A percentile compares a stretch with the other conserved stretches of the same genome.
Evolutionary conservation across 2,113 vertebrate species (phyloP).

Genomic region (Hypocryptadius cinnamomeus): DNA sequence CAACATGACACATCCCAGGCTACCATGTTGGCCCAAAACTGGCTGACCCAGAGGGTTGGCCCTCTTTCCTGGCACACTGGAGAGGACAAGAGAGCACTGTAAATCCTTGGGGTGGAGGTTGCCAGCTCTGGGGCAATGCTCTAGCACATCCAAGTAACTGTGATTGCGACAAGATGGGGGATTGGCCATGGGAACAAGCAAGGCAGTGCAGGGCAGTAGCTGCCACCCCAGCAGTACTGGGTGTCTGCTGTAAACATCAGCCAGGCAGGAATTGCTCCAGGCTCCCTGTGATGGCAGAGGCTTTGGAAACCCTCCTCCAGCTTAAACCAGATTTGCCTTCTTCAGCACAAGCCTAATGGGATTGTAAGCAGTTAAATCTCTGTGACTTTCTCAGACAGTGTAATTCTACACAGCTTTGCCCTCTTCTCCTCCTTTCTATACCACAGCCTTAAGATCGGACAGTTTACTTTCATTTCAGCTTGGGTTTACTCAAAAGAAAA

Average conservation of each 20-base stretch:
- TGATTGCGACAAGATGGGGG: neutral
- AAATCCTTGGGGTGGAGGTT: neutral
- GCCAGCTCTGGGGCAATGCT: neutral
- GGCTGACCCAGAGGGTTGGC: accelerated
- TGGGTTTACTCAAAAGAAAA: neutral
- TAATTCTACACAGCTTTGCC: neutral
- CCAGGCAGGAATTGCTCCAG: neutral
- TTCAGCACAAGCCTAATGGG: neutral
- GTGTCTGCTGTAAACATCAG: neutral
- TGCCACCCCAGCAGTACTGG: neutral
- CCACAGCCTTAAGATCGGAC: neutral
- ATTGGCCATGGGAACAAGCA: accelerated
- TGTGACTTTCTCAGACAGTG: neutral
- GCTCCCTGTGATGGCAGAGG: neutral
- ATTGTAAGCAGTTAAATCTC: neutral
- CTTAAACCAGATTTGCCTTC: neutral
- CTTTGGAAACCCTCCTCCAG: neutral
- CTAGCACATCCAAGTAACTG: neutral
- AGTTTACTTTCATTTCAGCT: neutral
- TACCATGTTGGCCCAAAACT: neutral
- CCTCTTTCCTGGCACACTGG: neutral
- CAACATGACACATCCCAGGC: neutral
- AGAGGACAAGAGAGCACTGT: neutral
- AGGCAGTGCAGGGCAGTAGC: neutral
- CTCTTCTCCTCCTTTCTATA: neutral